A percentile compares a stretch with the other conserved stretches of the same genome.
phyloP scores from a whole-genome alignment of 2,797 vertebrate genomes.

The Sebastes wilsoni region DNA sequence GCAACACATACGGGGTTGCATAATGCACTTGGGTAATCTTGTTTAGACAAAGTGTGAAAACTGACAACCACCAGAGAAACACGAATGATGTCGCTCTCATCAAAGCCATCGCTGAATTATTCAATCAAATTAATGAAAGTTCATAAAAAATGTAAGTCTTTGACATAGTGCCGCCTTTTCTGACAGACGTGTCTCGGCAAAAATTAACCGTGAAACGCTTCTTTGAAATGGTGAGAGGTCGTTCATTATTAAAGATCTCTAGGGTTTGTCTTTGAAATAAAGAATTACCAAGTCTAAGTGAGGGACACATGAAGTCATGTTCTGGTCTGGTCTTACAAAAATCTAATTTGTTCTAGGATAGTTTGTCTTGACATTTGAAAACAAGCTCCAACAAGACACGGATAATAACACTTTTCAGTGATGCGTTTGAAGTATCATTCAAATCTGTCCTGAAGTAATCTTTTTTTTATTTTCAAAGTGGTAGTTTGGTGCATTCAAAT shows the following conservation, averaged over 20 bases:
- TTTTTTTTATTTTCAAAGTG: neutral
- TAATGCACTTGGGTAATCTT: constrained; percentile 61
- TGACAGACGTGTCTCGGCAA: constrained; percentile 58
- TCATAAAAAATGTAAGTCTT: constrained; percentile 73
- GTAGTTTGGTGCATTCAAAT: neutral
- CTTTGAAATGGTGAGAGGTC: constrained; percentile 61
- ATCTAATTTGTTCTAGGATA: constrained; percentile 6
- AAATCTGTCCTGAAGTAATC: neutral
- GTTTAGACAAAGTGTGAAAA: constrained; percentile 69
- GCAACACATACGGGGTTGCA: constrained; percentile 16
- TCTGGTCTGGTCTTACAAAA: constrained; percentile 32
- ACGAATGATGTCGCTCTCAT: constrained; percentile 56
- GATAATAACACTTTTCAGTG: neutral
- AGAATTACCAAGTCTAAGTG: constrained; percentile 41
- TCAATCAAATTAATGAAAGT: constrained; percentile 74
- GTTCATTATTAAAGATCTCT: constrained; percentile 70
- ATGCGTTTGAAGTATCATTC: neutral
- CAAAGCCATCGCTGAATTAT: constrained; percentile 73
- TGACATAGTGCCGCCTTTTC: constrained; percentile 48
- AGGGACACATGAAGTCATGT: constrained; percentile 46
- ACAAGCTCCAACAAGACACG: neutral
- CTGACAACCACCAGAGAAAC: constrained; percentile 41
- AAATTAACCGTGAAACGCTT: constrained; percentile 50
- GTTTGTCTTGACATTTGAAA: constrained; percentile 32
- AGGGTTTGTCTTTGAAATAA: constrained; percentile 58